Evolutionary conservation across 2,888 invertebrate genomes (phyloP), one percentile per base, ranked within the genome.

Genomic region (Tiphia femorata): DNA sequence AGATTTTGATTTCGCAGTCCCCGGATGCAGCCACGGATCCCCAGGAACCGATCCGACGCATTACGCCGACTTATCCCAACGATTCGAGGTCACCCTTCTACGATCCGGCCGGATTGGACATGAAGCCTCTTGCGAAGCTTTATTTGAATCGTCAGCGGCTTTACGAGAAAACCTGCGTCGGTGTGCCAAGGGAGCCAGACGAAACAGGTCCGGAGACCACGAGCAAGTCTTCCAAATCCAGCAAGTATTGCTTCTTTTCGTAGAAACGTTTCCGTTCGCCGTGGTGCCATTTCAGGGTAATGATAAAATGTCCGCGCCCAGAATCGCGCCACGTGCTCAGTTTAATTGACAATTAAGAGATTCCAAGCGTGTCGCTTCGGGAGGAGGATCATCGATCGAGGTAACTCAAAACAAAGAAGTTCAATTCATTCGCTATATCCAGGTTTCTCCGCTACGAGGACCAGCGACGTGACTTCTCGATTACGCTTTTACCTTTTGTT

Each of bases 11-110:
- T 44, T 43, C 19, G 19, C 76, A 94, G 94, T 93, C 94, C 0
- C 91, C 92, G 0, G 94, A 95, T 81, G 80, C 88, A 0, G 93
- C 93, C 74, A 91, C 92, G 0, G 85, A 86, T 6, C 94, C 94
- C 0, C 90, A 91, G 55, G 94, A 97, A 82, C 88, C 89, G 67
- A 97, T 98, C 86, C 91, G 90, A 75, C 89, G 90, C 57, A 97
- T 99, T 73, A 97, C 97, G 0, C 91, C 93, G 1, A 92, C 90
- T 84, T 94, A 92, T 83, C 97, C 97, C 0, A 94, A 95, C 83
- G 95, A 97, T 85, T 92, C 93, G 0, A 88, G 92, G 58, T 93
- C 97, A 0, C 98, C 98, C 0, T 99, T 98, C 84, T 97, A 94
- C 84, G 91, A 94, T 79, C 89, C 92, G 0, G 84, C 86, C 2